A percentile compares a stretch with the other conserved stretches of the same genome.
Evolutionary conservation across 2,888 invertebrate genomes (phyloP).

Genomic region (Tipula vernalis): DNA sequence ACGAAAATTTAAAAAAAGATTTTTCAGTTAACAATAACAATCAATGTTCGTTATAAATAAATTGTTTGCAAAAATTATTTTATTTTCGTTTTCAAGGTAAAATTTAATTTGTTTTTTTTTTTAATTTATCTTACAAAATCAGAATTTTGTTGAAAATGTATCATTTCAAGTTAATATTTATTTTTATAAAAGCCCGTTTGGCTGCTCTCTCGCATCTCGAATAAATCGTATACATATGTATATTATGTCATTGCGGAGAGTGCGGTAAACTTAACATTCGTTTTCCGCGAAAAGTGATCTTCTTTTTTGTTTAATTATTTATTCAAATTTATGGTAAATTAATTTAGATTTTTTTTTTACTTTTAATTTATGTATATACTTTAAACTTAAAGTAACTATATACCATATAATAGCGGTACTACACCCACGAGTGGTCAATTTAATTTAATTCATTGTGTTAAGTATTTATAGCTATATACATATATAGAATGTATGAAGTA

Average conservation of each 20-base stretch:
- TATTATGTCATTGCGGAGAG: no score
- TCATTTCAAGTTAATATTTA: neutral
- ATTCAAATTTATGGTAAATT: neutral
- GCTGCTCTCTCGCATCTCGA: neutral
- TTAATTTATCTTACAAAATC: neutral
- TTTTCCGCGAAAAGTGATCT: neutral
- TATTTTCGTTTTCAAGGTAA: neutral
- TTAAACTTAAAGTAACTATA: neutral
- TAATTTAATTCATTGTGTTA: neutral
- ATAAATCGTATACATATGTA: no score
- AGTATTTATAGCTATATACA: neutral
- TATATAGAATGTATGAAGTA: neutral
- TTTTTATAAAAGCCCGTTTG: neutral
- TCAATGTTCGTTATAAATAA: neutral
- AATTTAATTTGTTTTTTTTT: neutral
- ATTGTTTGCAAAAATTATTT: neutral
- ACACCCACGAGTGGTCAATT: conserved; percentile 4
- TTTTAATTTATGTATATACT: neutral
- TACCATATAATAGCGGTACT: neutral
- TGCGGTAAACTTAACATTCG: neutral
- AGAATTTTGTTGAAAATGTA: neutral
- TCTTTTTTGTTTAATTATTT: neutral
- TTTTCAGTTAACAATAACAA: neutral
- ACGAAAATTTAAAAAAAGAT: neutral
- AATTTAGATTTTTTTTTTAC: neutral